Percentiles rank a stretch among this genome's conserved stretches.
Evolutionary conservation across 2,888 invertebrate genomes (phyloP).

Genomic region (Marasmarcha lunaedactyla): DNA sequence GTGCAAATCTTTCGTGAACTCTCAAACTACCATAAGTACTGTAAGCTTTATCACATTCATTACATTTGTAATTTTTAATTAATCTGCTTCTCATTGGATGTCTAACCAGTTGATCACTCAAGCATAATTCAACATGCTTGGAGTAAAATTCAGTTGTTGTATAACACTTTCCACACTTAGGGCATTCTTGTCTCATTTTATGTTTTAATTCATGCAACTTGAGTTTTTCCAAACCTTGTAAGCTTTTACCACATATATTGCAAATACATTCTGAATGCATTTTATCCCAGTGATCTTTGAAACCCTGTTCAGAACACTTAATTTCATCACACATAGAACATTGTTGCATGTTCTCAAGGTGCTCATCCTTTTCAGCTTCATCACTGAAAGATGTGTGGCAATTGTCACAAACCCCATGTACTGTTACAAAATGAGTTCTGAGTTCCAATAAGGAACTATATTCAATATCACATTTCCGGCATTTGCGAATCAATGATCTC

Average conservation of each 20-base stretch:
- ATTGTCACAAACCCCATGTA: constrained; percentile 36
- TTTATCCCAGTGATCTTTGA: constrained; percentile 31
- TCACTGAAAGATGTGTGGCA: constrained; percentile 29
- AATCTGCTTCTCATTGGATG: constrained; percentile 44
- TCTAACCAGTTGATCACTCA: constrained; percentile 37
- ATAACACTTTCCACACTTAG: constrained; percentile 51
- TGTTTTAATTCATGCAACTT: constrained; percentile 44
- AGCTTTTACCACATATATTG: constrained; percentile 47
- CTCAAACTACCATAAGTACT: constrained; percentile 47
- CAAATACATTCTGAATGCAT: constrained; percentile 34
- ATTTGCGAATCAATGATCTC: constrained; percentile 10
- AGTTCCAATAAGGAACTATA: constrained; percentile 23
- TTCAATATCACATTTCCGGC: constrained; percentile 25
- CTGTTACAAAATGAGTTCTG: constrained; percentile 27
- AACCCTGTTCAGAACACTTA: constrained; percentile 28
- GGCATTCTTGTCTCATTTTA: constrained; percentile 34
- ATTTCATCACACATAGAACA: constrained; percentile 32
- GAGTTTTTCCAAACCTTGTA: constrained; percentile 33
- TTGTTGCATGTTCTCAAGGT: constrained; percentile 1
- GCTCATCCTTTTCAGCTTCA: not conserved
- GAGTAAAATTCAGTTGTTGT: constrained; percentile 41
- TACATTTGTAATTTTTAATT: constrained; percentile 33
- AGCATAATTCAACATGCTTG: constrained; percentile 46
- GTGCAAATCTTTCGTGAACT: constrained; percentile 48
- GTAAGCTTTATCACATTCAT: constrained; percentile 46